Percentiles rank a stretch among this genome's conserved stretches.
Conservation (phyloP, 2,113 vertebrate genomes). For the Monarcha castaneiventris region DNA sequence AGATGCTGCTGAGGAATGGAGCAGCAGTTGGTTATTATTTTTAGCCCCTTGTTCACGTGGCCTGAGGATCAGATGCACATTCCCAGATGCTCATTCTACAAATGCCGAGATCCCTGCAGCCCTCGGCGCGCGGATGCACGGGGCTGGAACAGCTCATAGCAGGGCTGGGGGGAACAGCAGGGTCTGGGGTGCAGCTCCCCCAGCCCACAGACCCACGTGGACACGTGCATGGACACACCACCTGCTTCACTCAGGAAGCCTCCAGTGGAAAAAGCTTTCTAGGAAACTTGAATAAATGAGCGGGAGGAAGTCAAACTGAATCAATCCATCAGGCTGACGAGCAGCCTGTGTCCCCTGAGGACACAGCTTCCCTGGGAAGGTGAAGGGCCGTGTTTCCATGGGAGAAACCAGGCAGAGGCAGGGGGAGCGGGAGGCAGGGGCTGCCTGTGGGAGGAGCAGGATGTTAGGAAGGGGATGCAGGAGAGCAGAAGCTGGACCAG, state of each 20-base stretch:
- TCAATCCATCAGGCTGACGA: background rate
- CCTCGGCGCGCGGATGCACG: rapidly evolving
- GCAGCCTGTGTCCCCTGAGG: background rate
- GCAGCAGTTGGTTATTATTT: slow-evolving; percentile 53
- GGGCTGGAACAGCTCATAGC: background rate
- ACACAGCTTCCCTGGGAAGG: background rate
- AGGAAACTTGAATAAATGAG: background rate
- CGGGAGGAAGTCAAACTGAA: background rate
- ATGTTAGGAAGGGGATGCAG: background rate
- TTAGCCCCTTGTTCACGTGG: slow-evolving; percentile 53
- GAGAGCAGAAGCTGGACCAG: rapidly evolving
- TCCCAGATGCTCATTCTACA: slow-evolving; percentile 54
- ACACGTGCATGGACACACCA: rapidly evolving
- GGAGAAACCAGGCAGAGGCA: background rate
- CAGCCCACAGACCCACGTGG: rapidly evolving
- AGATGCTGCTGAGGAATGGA: background rate
- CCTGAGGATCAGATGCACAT: slow-evolving; percentile 47
- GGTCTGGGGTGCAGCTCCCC: background rate
- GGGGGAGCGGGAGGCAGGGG: background rate
- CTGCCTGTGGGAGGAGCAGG: rapidly evolving
- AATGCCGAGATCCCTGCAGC: background rate
- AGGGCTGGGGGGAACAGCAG: background rate
- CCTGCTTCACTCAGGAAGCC: background rate
- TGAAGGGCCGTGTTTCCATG: background rate
- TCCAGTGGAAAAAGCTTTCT: slow-evolving; percentile 38